Conservation (phyloP, 2,888 invertebrate genomes). For the Spisula solida region DNA sequence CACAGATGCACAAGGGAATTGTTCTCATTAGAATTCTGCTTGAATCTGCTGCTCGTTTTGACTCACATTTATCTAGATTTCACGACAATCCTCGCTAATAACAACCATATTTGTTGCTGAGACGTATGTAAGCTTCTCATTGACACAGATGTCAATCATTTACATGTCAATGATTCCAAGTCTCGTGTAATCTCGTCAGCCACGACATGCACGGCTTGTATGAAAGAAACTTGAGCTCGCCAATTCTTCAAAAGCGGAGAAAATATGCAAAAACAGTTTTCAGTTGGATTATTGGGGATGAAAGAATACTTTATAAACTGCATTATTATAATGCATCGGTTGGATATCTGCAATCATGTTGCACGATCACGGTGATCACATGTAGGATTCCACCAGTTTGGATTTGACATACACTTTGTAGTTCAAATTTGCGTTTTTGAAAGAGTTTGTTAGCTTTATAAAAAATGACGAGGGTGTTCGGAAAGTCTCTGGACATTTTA, state of each 20-base stretch:
- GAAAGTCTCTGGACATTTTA: too few relatives aligned
- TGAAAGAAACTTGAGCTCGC: not conserved
- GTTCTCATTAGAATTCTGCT: constrained; percentile 3
- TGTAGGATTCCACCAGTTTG: not conserved
- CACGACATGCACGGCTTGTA: not conserved
- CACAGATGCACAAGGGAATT: constrained; percentile 2
- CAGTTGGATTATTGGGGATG: not conserved
- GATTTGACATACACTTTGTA: not conserved
- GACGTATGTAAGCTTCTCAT: constrained; percentile 21
- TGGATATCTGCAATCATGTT: not conserved
- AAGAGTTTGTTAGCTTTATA: too few relatives aligned
- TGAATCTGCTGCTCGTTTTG: constrained; percentile 3
- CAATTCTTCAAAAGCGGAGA: not conserved
- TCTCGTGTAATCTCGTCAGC: constrained; percentile 6
- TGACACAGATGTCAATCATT: constrained; percentile 19
- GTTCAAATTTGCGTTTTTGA: too few relatives aligned
- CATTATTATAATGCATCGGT: not conserved
- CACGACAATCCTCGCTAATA: constrained; percentile 44
- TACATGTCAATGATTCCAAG: constrained; percentile 17
- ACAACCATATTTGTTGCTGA: constrained; percentile 7
- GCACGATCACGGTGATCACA: not conserved
- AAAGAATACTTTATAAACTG: not conserved
- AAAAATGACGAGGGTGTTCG: too few relatives aligned
- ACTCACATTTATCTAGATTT: constrained; percentile 56
- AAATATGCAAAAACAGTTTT: constrained; percentile 8